Evolutionary conservation across 2,888 invertebrate genomes (phyloP).

Genomic region (Papilio protenor): DNA sequence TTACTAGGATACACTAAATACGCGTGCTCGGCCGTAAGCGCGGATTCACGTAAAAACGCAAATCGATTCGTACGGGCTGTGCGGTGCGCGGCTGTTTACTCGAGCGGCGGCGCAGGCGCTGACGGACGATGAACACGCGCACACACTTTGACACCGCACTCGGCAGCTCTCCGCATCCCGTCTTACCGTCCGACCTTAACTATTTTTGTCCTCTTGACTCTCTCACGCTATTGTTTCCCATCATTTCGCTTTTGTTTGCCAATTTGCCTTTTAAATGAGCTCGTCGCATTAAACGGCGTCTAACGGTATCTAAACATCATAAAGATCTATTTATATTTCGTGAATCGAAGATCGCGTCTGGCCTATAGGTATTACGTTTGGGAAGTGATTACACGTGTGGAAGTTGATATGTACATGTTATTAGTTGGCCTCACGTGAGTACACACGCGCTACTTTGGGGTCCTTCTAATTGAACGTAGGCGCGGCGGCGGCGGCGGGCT

Average conservation of each 20-base stretch:
- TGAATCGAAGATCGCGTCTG: slow-evolving; percentile 51
- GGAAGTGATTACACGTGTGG: slow-evolving; percentile 63
- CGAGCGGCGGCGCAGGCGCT: slow-evolving; percentile 63
- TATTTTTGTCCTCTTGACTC: slow-evolving; percentile 65
- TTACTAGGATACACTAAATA: slow-evolving; percentile 28
- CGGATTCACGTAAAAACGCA: slow-evolving; percentile 70
- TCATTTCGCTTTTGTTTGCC: slow-evolving; percentile 55
- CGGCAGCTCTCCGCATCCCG: slow-evolving; percentile 64
- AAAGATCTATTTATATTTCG: slow-evolving; percentile 31
- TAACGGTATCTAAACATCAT: slow-evolving; percentile 36
- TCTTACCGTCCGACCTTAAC: slow-evolving; percentile 55
- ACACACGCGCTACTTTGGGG: slow-evolving; percentile 78
- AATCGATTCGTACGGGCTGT: slow-evolving; percentile 61
- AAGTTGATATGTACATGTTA: slow-evolving; percentile 65
- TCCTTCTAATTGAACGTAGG: slow-evolving; percentile 82
- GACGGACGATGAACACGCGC: slow-evolving; percentile 74
- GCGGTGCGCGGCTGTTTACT: slow-evolving; percentile 70
- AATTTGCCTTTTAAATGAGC: slow-evolving; percentile 42
- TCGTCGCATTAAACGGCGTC: slow-evolving; percentile 28
- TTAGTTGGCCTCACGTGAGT: slow-evolving; percentile 72
- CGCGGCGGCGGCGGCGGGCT: slow-evolving; percentile 62
- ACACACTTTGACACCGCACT: slow-evolving; percentile 75
- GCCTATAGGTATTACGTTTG: slow-evolving; percentile 47
- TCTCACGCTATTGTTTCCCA: slow-evolving; percentile 50
- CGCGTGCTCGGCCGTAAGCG: slow-evolving; percentile 42